Base-by-base conservation (phyloP, 2,113 vertebrate species). In the Bambusicola thoracicus region DNA sequence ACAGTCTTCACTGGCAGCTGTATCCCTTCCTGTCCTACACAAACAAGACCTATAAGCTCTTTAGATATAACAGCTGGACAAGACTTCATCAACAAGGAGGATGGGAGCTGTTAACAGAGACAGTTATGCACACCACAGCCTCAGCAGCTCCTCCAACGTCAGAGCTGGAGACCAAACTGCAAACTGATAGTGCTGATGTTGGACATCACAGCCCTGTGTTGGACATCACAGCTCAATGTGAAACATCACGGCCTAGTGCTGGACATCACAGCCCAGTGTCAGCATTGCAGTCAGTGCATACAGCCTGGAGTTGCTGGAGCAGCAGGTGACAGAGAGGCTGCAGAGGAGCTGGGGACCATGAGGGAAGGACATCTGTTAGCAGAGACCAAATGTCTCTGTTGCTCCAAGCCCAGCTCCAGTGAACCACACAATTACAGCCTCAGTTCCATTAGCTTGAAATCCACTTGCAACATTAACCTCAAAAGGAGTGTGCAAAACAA, bases 401-500 rank as follows among this genome's bases (percentile, higher is more conserved):
- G 24, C 73, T 78, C 59, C 0, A 12, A 91, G 24, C 27, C 56
- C 3, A 5, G 24, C 32, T 70, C 78, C 62, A 61, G 12, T 0
- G 21, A 93, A n/a, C 34, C 48, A 72, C 46, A 69, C 81, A 93
- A 75, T 63, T 93, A 81, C 48, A 78, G 78, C 49, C 90, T 83
- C 72, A 38, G 78, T 94, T 93, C 86, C 66, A 81, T 84, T 74
- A 76, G 43, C 72, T 81, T 34, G 51, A 90, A 95, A 93, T 93
- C 46, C 70, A 94, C 88, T 93, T 77, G 87, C 79, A 94, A 81
- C 82, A 74, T 53, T 58, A 93, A 90, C 66, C 87, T 94, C 94
- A 56, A 92, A 89, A 93, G 53, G 20, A 95, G 59, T 72, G 85
- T 21, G 43, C 59, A 56, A 61, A 5, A 3, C 18, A n/a, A n/a